A percentile compares a stretch with the other conserved stretches of the same genome.
These are phyloP conservation scores for Cabera pusaria DNA, from an alignment of 2,888 invertebrate genomes.

Conservation along the genomic window DNA sequence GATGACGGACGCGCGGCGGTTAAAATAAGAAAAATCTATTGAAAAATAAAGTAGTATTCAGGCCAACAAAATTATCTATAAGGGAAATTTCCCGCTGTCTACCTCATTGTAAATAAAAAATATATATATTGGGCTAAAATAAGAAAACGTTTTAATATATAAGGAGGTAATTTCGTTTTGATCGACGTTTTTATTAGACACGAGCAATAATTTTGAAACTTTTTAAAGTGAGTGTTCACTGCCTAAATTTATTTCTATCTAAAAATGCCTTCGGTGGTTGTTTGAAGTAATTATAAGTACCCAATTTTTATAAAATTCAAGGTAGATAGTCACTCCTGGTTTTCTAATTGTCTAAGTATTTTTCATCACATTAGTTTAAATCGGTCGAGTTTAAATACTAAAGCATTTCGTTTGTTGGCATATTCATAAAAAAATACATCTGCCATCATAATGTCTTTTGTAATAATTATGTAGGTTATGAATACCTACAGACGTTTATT, in stretches of 20 bases:
- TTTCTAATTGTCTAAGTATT: conserved; percentile 12
- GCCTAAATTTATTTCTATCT: conserved; percentile 34
- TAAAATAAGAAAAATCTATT: conserved; percentile 21
- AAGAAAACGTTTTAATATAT: conserved; percentile 52
- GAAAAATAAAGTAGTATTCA: conserved; percentile 40
- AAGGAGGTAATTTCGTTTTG: conserved; percentile 57
- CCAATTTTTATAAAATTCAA: conserved; percentile 22
- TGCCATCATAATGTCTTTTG: conserved; percentile 1
- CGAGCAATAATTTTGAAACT: conserved; percentile 65
- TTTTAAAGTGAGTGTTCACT: conserved; percentile 39
- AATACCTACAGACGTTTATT: too few relatives aligned
- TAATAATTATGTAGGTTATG: conserved; percentile 8
- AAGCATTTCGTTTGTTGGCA: too few relatives aligned
- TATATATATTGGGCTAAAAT: conserved; percentile 70
- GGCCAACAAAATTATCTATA: conserved; percentile 66
- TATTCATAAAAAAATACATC: too few relatives aligned
- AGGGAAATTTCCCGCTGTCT: conserved; percentile 68
- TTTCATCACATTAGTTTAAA: conserved; percentile 32
- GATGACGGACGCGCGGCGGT: conserved; percentile 10
- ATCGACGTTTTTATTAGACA: conserved; percentile 50
- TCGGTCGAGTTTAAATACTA: too few relatives aligned
- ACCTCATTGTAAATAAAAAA: conserved; percentile 79
- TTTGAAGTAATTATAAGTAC: conserved; percentile 36
- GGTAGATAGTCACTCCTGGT: conserved; percentile 24
- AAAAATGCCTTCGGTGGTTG: conserved; percentile 41